Percentiles rank a stretch among this genome's conserved stretches.
These are phyloP conservation scores for Tauraco hartlaubi DNA, from an alignment of 2,797 vertebrate genomes.

Conservation along the genomic window DNA sequence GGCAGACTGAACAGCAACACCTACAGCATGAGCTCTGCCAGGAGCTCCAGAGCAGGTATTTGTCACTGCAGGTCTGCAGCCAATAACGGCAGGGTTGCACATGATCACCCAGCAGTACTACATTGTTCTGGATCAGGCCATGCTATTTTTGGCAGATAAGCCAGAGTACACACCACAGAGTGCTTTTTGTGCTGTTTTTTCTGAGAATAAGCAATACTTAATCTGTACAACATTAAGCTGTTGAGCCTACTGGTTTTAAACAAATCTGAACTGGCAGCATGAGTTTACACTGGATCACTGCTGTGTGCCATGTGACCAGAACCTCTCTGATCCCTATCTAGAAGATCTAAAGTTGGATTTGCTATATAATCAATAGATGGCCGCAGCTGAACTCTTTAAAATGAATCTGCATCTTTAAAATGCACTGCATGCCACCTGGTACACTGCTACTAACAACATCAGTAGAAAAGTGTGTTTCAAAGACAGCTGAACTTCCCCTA, in stretches of 20 bases:
- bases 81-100: not conserved
- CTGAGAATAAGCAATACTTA: not conserved
- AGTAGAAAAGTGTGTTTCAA: not conserved
- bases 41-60: not conserved
- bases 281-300: not conserved
- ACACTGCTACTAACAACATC: not conserved
- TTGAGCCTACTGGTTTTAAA: not conserved
- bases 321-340: not conserved
- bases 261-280: not conserved
- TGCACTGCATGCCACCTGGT: not conserved
- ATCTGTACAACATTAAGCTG: not conserved
- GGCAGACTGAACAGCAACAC: not conserved
- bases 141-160: not conserved
- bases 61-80: not conserved
- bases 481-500: slow-evolving; percentile 4
- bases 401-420: not conserved
- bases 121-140: not conserved
- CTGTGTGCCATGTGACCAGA: not conserved
- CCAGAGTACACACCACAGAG: not conserved
- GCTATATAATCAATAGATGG: not conserved
- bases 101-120: not conserved
- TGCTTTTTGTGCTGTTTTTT: not conserved
- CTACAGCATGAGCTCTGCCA: not conserved
- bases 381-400: slow-evolving; percentile 8
- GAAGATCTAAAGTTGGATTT: not conserved